phyloP scores from a whole-genome alignment of 37 sponge, comb jelly and placozoan species.

The Cliona cf. orientalis region DNA sequence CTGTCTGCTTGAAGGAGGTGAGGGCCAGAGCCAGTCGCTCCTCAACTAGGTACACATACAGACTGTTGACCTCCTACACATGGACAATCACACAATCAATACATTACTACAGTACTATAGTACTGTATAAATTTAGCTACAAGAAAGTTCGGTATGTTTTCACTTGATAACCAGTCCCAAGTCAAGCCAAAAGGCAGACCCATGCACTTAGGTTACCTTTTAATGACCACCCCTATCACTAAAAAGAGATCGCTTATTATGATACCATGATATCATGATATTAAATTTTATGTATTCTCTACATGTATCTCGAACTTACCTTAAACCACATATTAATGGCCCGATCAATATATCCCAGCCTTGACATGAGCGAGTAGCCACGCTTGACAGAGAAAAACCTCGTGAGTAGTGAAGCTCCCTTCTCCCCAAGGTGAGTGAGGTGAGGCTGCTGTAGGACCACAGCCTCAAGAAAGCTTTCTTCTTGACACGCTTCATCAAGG shows the following conservation, averaged over 20 bases:
- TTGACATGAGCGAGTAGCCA: conserved; percentile 52
- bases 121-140: not conserved
- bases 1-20: conserved; percentile 58
- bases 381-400: conserved; percentile 74
- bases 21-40: conserved; percentile 69
- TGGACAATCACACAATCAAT: no score
- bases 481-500: conserved; percentile 93
- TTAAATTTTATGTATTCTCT: no score
- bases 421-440: conserved; percentile 67
- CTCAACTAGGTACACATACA: conserved; percentile 86
- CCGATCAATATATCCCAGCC: conserved; percentile 52
- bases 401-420: conserved; percentile 71
- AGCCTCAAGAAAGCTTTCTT: conserved; percentile 77
- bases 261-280: no score
- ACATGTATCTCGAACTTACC: no score
- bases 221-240: no score
- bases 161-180: no score
- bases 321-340: conserved; percentile 63
- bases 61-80: conserved; percentile 51
- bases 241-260: no score
- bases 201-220: no score
- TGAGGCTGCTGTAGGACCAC: conserved; percentile 77
- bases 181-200: no score
- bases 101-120: not conserved
- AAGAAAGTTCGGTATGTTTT: no score